A percentile compares a stretch with the other conserved stretches of the same genome.
phyloP scores from a whole-genome alignment of 2,113 vertebrate genomes.

The Neotoma lepida region DNA sequence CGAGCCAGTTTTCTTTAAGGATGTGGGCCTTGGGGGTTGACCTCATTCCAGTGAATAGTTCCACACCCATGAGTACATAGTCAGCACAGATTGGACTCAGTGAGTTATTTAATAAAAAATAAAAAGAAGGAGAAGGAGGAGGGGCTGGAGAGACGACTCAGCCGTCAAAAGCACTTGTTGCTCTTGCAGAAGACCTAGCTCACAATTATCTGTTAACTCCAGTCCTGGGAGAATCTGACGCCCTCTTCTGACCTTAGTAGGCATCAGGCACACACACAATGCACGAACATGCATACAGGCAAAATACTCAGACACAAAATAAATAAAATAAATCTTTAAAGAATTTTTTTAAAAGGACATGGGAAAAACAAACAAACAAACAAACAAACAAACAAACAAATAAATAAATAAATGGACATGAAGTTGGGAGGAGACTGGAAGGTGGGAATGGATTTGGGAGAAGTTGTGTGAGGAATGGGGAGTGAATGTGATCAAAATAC shows the following conservation, averaged over 20 bases:
- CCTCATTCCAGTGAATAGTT: neutral
- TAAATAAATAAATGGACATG: neutral
- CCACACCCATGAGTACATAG: neutral
- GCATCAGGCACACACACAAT: neutral
- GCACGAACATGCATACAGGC: neutral
- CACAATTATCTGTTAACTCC: neutral
- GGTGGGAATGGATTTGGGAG: too few relatives aligned
- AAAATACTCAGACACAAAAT: neutral
- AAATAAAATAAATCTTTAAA: neutral
- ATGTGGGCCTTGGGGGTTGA: neutral
- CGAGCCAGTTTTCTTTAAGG: neutral
- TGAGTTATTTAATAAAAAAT: neutral
- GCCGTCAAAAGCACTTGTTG: neutral
- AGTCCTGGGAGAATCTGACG: neutral
- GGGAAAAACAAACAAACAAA: neutral
- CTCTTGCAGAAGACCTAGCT: neutral
- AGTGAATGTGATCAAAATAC: neutral
- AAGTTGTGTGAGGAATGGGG: neutral
- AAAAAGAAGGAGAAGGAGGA: neutral
- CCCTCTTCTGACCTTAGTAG: neutral
- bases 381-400: neutral
- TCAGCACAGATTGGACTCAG: neutral
- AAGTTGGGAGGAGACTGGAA: neutral
- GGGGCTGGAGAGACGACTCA: neutral
- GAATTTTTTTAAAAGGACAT: neutral